phyloP scores from a whole-genome alignment of 2,113 vertebrate genomes.

The Hiodon tergisus region DNA sequence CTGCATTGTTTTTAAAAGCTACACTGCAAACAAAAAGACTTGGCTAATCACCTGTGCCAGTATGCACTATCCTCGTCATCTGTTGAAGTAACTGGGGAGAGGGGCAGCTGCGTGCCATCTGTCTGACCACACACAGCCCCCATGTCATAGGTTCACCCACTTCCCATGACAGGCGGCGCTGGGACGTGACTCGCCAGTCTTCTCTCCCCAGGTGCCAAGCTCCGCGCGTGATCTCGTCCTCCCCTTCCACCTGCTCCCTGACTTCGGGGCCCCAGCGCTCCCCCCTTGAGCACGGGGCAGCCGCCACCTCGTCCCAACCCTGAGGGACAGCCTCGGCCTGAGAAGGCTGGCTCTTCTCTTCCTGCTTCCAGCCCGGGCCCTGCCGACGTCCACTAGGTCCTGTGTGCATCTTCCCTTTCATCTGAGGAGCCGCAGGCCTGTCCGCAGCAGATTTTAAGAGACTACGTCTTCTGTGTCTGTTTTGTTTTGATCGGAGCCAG shows the following conservation, averaged over 20 bases:
- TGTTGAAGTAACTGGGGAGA: background rate
- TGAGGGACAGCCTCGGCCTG: background rate
- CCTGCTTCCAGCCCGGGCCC: background rate
- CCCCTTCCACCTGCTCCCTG: conserved; percentile 72
- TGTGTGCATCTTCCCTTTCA: background rate
- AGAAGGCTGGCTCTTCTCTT: background rate
- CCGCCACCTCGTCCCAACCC: conserved; percentile 34
- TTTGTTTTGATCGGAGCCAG: conserved; percentile 7
- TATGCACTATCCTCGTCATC: background rate
- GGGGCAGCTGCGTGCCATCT: background rate
- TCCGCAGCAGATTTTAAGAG: background rate
- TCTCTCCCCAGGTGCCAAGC: conserved; percentile 74
- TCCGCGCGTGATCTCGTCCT: conserved; percentile 69
- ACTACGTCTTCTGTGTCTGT: background rate
- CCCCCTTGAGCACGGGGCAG: conserved; percentile 39
- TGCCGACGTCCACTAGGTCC: background rate
- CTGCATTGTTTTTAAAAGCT: background rate
- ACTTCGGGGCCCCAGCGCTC: conserved; percentile 56
- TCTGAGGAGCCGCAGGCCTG: background rate
- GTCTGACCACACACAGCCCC: background rate
- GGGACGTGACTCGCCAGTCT: background rate
- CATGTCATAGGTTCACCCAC: background rate
- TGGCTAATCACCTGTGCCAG: background rate
- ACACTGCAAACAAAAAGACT: background rate
- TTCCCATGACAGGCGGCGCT: background rate